Percentiles rank a stretch among this genome's conserved stretches.
Evolutionary conservation across 1,140 invertebrate genomes (phyloP).

Genomic region (Caenorhabditis remanei): DNA sequence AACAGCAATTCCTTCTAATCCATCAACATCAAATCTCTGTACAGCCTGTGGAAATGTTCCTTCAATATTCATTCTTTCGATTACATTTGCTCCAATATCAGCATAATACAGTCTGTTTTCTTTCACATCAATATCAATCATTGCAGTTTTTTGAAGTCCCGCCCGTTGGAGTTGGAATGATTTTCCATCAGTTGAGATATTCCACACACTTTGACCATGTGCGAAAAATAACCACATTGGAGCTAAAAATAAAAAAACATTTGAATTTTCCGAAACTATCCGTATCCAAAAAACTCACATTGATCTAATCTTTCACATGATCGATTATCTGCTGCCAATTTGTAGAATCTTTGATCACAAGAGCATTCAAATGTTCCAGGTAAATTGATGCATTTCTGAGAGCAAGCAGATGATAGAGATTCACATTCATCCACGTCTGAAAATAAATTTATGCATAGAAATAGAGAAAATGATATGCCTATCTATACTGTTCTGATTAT

Average conservation of each 20-base stretch:
- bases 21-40: constrained; percentile 72
- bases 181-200: constrained; percentile 71
- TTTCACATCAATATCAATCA: constrained; percentile 73
- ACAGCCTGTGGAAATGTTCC: constrained; percentile 69
- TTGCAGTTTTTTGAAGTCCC: constrained; percentile 72
- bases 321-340: constrained; percentile 79
- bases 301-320: constrained; percentile 74
- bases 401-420: constrained; percentile 71
- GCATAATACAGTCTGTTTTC: constrained; percentile 69
- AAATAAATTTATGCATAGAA: background rate
- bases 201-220: constrained; percentile 74
- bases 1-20: constrained; percentile 72
- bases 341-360: constrained; percentile 78
- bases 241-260: constrained; percentile 63
- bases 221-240: constrained; percentile 72
- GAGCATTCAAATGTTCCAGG: constrained; percentile 79
- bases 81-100: constrained; percentile 68
- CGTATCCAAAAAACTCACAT: background rate
- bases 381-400: constrained; percentile 79
- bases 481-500: background rate
- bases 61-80: constrained; percentile 69
- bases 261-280: too few species aligned
- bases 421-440: constrained; percentile 77
- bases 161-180: constrained; percentile 69
- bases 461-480: background rate